Conservation (phyloP, 1,140 invertebrate genomes). For the Trichoplusia ni region DNA sequence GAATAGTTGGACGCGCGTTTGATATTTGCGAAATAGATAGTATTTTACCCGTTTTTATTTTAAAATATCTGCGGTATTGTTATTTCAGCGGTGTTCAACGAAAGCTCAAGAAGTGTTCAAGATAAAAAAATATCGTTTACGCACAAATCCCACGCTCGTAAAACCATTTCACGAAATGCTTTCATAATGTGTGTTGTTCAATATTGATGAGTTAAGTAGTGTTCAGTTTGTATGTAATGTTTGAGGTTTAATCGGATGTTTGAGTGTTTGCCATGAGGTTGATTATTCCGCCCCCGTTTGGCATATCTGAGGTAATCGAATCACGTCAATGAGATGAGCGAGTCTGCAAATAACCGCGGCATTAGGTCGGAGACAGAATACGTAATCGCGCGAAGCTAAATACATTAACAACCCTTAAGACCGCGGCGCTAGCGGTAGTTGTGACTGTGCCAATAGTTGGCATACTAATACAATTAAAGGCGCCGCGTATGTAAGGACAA, state of each 20-base stretch:
- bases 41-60: no score
- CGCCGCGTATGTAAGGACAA: background rate
- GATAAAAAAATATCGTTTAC: conserved; percentile 65
- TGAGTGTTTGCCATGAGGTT: conserved; percentile 43
- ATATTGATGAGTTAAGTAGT: conserved; percentile 21
- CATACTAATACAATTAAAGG: background rate
- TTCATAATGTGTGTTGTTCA: conserved; percentile 53
- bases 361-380: conserved; percentile 59
- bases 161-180: conserved; percentile 81
- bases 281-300: conserved; percentile 46
- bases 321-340: conserved; percentile 48
- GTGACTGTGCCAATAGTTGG: background rate
- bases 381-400: conserved; percentile 53
- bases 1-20: conserved; percentile 35
- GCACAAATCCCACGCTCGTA: conserved; percentile 81
- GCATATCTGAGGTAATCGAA: conserved; percentile 58
- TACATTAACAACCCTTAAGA: conserved; percentile 41
- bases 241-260: conserved; percentile 34
- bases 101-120: conserved; percentile 67
- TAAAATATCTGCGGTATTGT: conserved; percentile 54
- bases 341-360: conserved; percentile 58
- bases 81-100: conserved; percentile 73
- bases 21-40: conserved; percentile 31
- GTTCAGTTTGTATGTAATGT: conserved; percentile 29
- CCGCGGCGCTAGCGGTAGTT: background rate